Base-by-base conservation (phyloP, 64 coral and sea anemone species). In the Pocillopora verrucosa region DNA sequence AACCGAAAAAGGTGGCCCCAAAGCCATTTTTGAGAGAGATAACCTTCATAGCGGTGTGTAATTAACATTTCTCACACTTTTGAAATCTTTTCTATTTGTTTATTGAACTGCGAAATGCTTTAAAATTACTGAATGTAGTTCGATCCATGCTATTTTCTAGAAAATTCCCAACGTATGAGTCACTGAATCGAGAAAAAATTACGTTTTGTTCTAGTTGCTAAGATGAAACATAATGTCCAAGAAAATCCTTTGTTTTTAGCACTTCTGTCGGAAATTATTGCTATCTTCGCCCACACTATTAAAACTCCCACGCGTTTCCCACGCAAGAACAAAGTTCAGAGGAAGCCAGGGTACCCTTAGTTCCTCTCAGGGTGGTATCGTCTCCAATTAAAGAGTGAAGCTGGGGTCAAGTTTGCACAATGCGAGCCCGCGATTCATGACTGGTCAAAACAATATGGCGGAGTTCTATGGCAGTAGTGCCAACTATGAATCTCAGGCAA, bases 371-470 rank as follows among this genome's bases (percentile, higher is more conserved):
- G 76, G 36, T 5, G 16, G 13, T 13, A 63, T 63, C 61, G 13
- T 11, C 64, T 67, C 7, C 11, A 37, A 34, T 30, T 30, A 30
- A 30, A 30, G 30, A 30, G 30, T 30, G 30, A 30, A 30, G 30
- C 30, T 51, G 41, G 41, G 41, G 41, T 51, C 41, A 51, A 51
- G 7, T 51, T 51, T 51, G 41, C 41, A 51, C 41, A 3, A 16
- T 36, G 14, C 15, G 64, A 69, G 63, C 82, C 82, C 65, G 82
- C 82, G 19, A 72, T 51, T 56, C 7, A 3, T 60, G 19, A 26
- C 16, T 34, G 2, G 63, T 83, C 34, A 84, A 56, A 67, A 84
- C 36, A 26, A 84, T 11, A 84, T 84, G 82, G 82, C 82, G 82
- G 82, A 84, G 37, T 84, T 84, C 22, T 84, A 70, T 13, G 14